Percentiles rank a stretch among this genome's conserved stretches.
Evolutionary conservation across 1,140 invertebrate genomes (phyloP).

Genomic region (Drosophila bifasciata): DNA sequence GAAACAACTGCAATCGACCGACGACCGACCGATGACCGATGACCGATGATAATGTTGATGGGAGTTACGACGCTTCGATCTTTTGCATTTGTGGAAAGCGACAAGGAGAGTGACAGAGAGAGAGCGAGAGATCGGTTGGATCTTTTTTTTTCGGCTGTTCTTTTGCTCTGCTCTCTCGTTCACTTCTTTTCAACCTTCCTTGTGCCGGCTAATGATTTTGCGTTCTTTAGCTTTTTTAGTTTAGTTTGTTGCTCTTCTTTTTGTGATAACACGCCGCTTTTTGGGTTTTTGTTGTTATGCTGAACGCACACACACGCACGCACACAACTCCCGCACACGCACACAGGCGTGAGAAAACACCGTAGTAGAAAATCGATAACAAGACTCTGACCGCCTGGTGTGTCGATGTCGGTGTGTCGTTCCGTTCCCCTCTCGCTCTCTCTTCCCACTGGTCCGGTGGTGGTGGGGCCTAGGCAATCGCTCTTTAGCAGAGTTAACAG

Average conservation of each 20-base stretch:
- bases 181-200: neutral
- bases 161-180: neutral
- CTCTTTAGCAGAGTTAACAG: no score
- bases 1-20: no score
- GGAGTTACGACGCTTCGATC: no score
- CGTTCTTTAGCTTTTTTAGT: neutral
- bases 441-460: neutral
- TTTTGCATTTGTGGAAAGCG: no score
- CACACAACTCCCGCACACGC: slow-evolving; percentile 1
- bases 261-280: slow-evolving; percentile 18
- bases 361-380: slow-evolving; percentile 13
- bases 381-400: slow-evolving; percentile 2
- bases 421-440: slow-evolving; percentile 1
- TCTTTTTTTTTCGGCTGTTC: no score
- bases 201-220: slow-evolving; percentile 2
- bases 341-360: slow-evolving; percentile 1
- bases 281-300: slow-evolving; percentile 11
- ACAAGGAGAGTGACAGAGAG: no score
- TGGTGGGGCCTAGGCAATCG: neutral
- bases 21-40: no score
- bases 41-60: no score
- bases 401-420: no score
- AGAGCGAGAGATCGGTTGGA: no score
- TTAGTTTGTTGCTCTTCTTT: slow-evolving; percentile 8
- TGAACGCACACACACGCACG: neutral